Evolutionary conservation across 2,888 invertebrate genomes (phyloP), one percentile per base, ranked within the genome.

Genomic region (Troides helena): DNA sequence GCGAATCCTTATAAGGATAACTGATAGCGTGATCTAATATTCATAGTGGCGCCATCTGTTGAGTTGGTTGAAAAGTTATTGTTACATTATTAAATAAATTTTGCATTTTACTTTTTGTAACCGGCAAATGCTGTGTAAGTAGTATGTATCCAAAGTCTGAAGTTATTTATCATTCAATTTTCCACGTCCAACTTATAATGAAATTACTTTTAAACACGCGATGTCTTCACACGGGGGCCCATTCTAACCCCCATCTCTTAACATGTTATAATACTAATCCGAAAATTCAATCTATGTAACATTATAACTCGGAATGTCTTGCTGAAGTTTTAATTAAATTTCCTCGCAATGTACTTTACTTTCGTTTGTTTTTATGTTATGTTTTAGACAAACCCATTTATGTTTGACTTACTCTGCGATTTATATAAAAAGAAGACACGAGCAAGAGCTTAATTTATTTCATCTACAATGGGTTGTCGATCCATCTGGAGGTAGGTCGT

Each of bases 121-220:
- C 14, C n/a, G 7, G n/a, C 5, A n/a, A 53, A 53, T 1, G 53
- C 53, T 4, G 6, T n/a, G 53, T n/a, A 46, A 46, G 30, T 3
- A 46, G 14, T 12, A 46, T 14, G 14, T 12, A 46, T 14, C 4
- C 46, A 14, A 46, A 46, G 46, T 18, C 8, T 53, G 25, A 63
- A 18, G 83, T 88, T 86, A 87, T 88, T 86, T 86, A 84, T 79
- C 79, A 84, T 83, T 82, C 78, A 85, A 85, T 85, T 81, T 84
- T 80, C 80, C 76, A 82, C 84, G 81, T 73, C 73, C 75, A 88
- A 89, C 85, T 90, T 88, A 84, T 88, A 90, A 90, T 90, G 86
- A 86, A 88, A 88, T 88, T 87, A 85, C 86, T 89, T 88, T 84
- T 79, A 81, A 88, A 88, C 85, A 87, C 84, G 81, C 74, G 59